A percentile compares a stretch with the other conserved stretches of the same genome.
Conservation (phyloP, 2,888 invertebrate genomes). For the Hartigia nigra region DNA sequence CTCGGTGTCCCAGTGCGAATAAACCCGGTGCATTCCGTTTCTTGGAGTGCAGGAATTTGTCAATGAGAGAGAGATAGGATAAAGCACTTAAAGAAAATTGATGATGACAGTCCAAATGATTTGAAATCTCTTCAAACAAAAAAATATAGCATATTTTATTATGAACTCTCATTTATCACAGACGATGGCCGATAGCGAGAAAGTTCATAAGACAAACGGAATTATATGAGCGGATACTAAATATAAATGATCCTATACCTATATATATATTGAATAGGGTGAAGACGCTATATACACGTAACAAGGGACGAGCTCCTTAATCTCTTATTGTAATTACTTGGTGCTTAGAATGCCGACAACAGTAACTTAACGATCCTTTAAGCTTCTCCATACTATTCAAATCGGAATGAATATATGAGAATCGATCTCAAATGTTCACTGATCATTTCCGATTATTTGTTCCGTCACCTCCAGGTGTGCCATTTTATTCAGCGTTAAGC, state of each 20-base stretch:
- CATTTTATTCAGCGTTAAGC: not conserved
- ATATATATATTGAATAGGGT: not conserved
- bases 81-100: conserved; percentile 20
- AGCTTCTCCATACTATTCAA: not conserved
- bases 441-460: not conserved
- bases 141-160: conserved; percentile 35
- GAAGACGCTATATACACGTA: not conserved
- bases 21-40: not conserved
- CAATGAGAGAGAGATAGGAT: conserved; percentile 15
- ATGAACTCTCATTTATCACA: conserved; percentile 37
- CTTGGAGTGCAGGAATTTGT: conserved; percentile 11
- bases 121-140: conserved; percentile 24
- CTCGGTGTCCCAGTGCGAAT: not conserved
- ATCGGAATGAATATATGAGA: not conserved
- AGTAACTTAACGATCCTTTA: not conserved
- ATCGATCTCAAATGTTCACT: not conserved
- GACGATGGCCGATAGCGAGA: not conserved
- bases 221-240: not conserved
- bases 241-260: not conserved
- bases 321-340: not conserved
- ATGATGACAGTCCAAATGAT: not conserved
- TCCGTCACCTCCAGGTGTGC: not conserved
- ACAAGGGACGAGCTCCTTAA: not conserved
- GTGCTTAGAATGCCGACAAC: not conserved
- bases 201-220: not conserved